Evolutionary conservation across 2,113 vertebrate genomes (phyloP).

Genomic region (Centropus bengalensis): DNA sequence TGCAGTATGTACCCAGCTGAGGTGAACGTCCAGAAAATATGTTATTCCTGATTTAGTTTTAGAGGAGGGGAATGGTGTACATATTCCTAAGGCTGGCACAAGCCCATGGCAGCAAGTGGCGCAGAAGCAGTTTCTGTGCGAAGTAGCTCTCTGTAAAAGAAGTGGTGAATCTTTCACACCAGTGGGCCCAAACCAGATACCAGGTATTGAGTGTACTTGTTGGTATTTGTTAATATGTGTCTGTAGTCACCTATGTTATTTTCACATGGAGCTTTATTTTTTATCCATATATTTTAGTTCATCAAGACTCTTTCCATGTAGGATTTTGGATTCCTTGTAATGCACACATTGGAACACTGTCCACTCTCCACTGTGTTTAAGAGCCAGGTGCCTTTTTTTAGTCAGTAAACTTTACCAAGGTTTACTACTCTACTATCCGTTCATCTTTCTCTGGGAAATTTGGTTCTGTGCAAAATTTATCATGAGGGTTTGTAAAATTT

Average conservation of each 20-base stretch:
- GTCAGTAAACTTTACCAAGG: neutral
- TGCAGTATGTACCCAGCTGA: neutral
- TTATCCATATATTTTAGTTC: neutral
- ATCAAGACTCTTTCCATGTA: neutral
- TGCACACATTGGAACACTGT: neutral
- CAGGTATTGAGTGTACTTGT: neutral
- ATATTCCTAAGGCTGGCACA: neutral
- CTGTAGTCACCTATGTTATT: neutral
- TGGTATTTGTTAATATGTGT: neutral
- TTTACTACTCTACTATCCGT: neutral
- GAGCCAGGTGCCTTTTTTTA: neutral
- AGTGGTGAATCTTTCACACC: neutral
- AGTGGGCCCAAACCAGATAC: neutral
- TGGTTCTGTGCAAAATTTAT: neutral
- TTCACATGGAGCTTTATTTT: neutral
- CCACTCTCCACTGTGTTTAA: neutral
- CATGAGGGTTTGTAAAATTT: neutral
- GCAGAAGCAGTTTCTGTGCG: neutral
- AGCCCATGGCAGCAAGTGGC: neutral
- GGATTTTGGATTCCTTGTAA: neutral
- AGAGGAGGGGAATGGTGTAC: neutral
- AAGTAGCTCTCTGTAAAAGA: neutral
- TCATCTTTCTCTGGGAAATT: neutral
- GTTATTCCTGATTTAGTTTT: neutral
- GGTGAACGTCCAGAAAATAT: no score